A percentile compares a stretch with the other conserved stretches of the same genome.
Conservation (phyloP, 2,797 vertebrate genomes). For the Mus spretus region DNA sequence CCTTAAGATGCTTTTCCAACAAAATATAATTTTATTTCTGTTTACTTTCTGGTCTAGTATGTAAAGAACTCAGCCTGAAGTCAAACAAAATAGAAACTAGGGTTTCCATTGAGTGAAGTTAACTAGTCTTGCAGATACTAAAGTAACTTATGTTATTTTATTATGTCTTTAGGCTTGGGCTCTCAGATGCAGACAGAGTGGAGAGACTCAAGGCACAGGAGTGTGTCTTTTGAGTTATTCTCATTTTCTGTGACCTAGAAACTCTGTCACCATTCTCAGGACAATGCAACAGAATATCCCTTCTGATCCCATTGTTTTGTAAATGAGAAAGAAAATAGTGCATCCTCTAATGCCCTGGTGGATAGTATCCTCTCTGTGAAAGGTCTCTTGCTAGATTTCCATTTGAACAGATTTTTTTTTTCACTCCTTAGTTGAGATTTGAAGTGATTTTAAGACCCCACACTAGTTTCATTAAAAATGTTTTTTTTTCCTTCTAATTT, state of each 20-base stretch:
- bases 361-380: conserved; percentile 66
- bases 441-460: conserved; percentile 32
- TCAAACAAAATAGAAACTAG: conserved; percentile 28
- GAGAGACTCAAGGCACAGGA: conserved; percentile 13
- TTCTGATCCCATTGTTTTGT: conserved; percentile 66
- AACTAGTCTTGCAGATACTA: conserved; percentile 36
- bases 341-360: conserved; percentile 49
- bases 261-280: conserved; percentile 61
- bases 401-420: conserved; percentile 35
- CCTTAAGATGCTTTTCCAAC: conserved; percentile 40
- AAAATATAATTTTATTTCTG: conserved; percentile 36
- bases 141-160: background rate
- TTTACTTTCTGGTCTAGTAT: conserved; percentile 50
- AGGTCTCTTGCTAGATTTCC: conserved; percentile 47
- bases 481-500: background rate
- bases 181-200: background rate
- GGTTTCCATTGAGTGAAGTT: background rate
- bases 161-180: conserved; percentile 50
- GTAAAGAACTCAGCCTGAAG: conserved; percentile 58
- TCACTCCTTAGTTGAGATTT: background rate
- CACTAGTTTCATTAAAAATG: conserved; percentile 9
- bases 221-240: conserved; percentile 66
- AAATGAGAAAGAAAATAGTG: conserved; percentile 73
- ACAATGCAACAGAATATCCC: conserved; percentile 76
- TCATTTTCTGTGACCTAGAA: conserved; percentile 82